Evolutionary conservation across 2,113 vertebrate species (phyloP).

Genomic region (Oplegnathus fasciatus): DNA sequence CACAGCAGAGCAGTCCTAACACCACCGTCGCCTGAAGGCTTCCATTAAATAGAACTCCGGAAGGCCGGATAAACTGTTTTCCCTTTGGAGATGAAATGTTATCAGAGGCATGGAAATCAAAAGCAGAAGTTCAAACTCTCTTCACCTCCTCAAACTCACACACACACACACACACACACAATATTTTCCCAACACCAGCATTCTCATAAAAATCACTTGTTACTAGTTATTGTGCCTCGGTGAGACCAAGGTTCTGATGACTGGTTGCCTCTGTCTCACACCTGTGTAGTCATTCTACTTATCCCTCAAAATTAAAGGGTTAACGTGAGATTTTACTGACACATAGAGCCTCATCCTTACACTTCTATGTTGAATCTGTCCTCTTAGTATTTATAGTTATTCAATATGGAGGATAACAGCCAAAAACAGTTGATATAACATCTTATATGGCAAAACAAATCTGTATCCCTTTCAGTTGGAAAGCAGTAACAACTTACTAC

Average conservation of each 20-base stretch:
- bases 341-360: background rate
- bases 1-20: conserved; percentile 20
- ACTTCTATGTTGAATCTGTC: background rate
- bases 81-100: conserved; percentile 69
- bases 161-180: background rate
- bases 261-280: background rate
- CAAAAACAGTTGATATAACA: background rate
- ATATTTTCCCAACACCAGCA: background rate
- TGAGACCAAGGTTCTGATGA: background rate
- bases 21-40: conserved; percentile 34
- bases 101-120: conserved; percentile 59
- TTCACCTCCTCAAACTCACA: background rate
- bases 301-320: background rate
- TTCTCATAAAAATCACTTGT: background rate
- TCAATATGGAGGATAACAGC: too few species aligned
- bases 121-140: conserved; percentile 56
- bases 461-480: too few species aligned
- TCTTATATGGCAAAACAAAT: background rate
- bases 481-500: background rate
- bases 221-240: background rate
- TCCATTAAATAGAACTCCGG: conserved; percentile 48
- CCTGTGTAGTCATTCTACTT: background rate
- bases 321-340: background rate
- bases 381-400: background rate
- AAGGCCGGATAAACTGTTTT: conserved; percentile 67